Evolutionary conservation across 2,797 vertebrate genomes (phyloP).

Genomic region (Fistularia commersonii): DNA sequence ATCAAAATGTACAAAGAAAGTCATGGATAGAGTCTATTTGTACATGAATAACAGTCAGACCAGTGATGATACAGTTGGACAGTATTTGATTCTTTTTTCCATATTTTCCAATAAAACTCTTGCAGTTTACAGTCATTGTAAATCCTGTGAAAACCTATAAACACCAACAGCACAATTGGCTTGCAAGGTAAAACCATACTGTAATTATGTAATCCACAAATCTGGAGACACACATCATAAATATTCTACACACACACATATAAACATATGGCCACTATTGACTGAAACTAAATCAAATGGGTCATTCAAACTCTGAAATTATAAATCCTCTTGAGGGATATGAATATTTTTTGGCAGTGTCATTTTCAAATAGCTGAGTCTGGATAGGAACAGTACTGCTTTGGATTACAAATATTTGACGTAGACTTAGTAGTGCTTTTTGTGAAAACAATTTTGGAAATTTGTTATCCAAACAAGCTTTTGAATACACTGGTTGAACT

Average conservation of each 20-base stretch:
- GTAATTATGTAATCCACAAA: constrained; percentile 27
- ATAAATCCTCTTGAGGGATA: constrained; percentile 13
- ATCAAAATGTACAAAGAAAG: constrained; percentile 39
- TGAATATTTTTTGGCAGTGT: not conserved
- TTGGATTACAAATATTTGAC: constrained; percentile 3
- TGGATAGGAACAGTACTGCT: constrained; percentile 1
- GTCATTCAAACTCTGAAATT: constrained; percentile 10
- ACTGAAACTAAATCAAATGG: constrained; percentile 2
- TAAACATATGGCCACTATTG: constrained; percentile 1
- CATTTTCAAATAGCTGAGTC: constrained; percentile 2
- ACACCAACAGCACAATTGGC: constrained; percentile 22
- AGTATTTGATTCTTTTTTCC: constrained; percentile 21
- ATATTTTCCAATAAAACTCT: constrained; percentile 48
- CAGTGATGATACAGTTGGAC: constrained; percentile 7
- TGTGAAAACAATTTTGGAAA: not conserved
- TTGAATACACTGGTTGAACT: not conserved
- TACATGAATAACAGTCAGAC: constrained; percentile 34
- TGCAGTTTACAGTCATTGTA: constrained; percentile 27
- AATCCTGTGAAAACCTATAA: constrained; percentile 49
- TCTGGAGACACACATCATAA: constrained; percentile 39
- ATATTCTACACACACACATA: constrained; percentile 24
- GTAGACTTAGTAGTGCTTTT: not conserved
- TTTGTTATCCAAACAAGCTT: not conserved
- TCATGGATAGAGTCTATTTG: constrained; percentile 39
- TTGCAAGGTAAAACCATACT: constrained; percentile 1